Base-by-base conservation (phyloP, 2,888 invertebrate species). In the Eupithecia pulchellata region DNA sequence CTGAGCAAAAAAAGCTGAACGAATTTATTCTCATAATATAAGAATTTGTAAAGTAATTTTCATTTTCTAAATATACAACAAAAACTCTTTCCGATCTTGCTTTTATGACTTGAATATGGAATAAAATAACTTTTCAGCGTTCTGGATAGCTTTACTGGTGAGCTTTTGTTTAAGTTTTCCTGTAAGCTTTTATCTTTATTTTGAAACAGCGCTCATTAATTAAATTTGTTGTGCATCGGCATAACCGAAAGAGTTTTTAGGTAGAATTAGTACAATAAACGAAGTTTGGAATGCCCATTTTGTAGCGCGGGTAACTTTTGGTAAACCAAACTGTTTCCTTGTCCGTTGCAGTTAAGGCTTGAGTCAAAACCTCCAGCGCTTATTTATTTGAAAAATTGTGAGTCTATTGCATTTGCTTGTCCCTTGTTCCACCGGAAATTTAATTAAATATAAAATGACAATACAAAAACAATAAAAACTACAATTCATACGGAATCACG, bases 241-340 rank as follows among this genome's bases (percentile, higher is more conserved):
- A 63, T 47, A 47, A 52, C 58, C 20, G 27, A 36, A 70, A 66
- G 57, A 63, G 55, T n/a, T n/a, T n/a, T n/a, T n/a, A n/a, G n/a
- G n/a, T 42, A 58, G 67, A 66, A 74, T 69, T 65, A 68, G 39
- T 69, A 20, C 57, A 60, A 55, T 36, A 74, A n/a, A 68, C 63
- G 42, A 72, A 74, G 72, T 74, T 70, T 13, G 65, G 57, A 61
- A 66, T 64, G 71, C 62, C 58, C 67, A 66, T 52, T 68, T 62
- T 34, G 42, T 60, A 58, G 30, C 61, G 64, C 36, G 27, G 60
- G 27, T 32, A 71, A 71, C 69, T 74, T 69, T 71, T 63, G 62
- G 67, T 60, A 58, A 71, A 61, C 66, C 71, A 62, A 69, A 66
- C 69, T 71, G 64, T 61, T 64, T 64, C 52, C 47, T 58, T 64